Evolutionary conservation across 1,140 invertebrate species (phyloP).

Genomic region (Drosophila subpulchrella): DNA sequence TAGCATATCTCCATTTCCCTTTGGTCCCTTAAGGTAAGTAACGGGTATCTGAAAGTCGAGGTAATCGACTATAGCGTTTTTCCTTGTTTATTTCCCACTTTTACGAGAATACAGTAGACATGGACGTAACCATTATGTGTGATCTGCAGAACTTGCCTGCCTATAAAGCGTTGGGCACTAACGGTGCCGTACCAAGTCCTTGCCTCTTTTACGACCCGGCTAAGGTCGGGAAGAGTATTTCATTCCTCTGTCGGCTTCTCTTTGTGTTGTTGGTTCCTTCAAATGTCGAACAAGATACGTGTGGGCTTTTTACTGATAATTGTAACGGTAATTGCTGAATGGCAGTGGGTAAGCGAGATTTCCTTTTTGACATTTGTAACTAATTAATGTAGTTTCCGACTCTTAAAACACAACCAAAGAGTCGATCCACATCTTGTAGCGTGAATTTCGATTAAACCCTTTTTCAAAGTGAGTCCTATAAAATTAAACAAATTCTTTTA

Average conservation of each 20-base stretch:
- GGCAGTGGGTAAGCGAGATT: conserved; percentile 12
- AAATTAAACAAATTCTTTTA: too few relatives aligned
- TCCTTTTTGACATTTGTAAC: conserved; percentile 52
- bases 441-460: too few relatives aligned
- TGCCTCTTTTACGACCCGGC: conserved; percentile 65
- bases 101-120: conserved; percentile 62
- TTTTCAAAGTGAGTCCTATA: too few relatives aligned
- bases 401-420: too few relatives aligned
- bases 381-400: conserved; percentile 24
- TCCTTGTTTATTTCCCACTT: conserved; percentile 64
- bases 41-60: too few relatives aligned
- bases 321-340: not conserved
- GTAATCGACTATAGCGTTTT: too few relatives aligned
- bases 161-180: conserved; percentile 61
- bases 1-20: too few relatives aligned
- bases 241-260: conserved; percentile 8
- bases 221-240: conserved; percentile 32
- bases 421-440: too few relatives aligned
- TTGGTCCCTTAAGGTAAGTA: too few relatives aligned
- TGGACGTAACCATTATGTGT: conserved; percentile 58
- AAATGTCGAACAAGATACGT: conserved; percentile 65
- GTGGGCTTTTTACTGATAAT: conserved; percentile 67
- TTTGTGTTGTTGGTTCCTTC: conserved; percentile 47
- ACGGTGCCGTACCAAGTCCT: conserved; percentile 25
- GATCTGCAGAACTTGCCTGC: conserved; percentile 36